Evolutionary conservation across 1,140 invertebrate species (phyloP).

Genomic region (Penaeus vannamei): DNA sequence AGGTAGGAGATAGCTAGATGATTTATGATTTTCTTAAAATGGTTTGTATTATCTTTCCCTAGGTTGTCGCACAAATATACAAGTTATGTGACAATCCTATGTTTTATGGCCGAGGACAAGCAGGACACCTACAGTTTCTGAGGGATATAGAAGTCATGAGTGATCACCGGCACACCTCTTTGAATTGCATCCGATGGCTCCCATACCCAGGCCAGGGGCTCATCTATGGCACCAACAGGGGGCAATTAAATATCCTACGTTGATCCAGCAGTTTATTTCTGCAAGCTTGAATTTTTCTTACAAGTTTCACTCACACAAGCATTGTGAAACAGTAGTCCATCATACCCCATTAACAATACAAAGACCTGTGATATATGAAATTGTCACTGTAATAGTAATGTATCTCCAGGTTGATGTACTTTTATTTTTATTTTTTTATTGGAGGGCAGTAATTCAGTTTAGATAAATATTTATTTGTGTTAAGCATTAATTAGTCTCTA

Average conservation of each 20-base stretch:
- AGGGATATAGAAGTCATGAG: conserved; percentile 57
- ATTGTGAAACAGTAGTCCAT: too few species aligned
- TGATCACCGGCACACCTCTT: conserved; percentile 73
- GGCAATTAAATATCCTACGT: conserved; percentile 81
- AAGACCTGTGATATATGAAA: too few species aligned
- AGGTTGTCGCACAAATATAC: conserved; percentile 79
- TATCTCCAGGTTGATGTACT: too few species aligned
- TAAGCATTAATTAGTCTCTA: too few species aligned
- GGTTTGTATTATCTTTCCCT: conserved; percentile 68
- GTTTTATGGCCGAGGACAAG: conserved; percentile 27
- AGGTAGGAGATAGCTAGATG: too few species aligned
- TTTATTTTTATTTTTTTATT: too few species aligned
- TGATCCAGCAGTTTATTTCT: conserved; percentile 29
- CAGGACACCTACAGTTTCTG: conserved; percentile 33
- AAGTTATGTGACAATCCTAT: conserved; percentile 69
- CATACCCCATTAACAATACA: too few species aligned
- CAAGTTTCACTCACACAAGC: not conserved
- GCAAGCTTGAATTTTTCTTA: not conserved
- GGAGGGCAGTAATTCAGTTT: too few species aligned
- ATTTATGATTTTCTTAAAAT: not conserved
- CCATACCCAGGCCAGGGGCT: conserved; percentile 86
- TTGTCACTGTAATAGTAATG: too few species aligned
- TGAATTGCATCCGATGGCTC: conserved; percentile 89
- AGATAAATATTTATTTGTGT: too few species aligned
- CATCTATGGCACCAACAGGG: conserved; percentile 88